phyloP scores from a whole-genome alignment of 2,113 vertebrate genomes.

The Nymphicus hollandicus region DNA sequence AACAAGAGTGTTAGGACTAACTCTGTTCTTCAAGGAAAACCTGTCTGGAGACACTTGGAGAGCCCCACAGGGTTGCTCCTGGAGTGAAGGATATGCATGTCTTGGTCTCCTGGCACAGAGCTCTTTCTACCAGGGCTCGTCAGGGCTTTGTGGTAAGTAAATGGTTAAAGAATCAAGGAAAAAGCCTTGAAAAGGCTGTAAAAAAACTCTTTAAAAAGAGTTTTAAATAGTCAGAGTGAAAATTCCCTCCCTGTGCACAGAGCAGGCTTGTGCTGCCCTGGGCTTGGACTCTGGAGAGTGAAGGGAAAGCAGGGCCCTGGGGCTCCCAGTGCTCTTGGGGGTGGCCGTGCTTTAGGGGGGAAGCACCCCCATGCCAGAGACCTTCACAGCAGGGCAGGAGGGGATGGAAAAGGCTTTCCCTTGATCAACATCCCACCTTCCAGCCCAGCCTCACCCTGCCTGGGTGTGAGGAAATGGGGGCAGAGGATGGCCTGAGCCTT shows the following conservation, averaged over 20 bases:
- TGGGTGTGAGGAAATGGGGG: background rate
- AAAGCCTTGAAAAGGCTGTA: background rate
- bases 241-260: background rate
- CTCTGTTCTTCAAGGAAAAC: background rate
- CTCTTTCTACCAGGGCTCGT: background rate
- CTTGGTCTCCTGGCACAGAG: background rate
- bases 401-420: background rate
- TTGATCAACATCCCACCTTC: background rate
- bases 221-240: background rate
- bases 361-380: background rate
- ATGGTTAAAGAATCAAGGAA: background rate
- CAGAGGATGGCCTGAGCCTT: background rate
- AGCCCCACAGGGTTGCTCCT: background rate
- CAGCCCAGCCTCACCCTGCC: background rate
- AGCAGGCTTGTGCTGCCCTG: background rate
- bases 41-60: background rate
- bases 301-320: background rate
- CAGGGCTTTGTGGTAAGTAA: background rate
- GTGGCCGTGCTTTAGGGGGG: accelerated
- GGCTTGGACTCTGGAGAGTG: background rate
- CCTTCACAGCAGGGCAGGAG: accelerated
- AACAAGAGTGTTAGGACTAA: background rate
- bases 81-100: background rate
- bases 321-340: background rate
- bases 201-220: background rate